Evolutionary conservation across 2,888 invertebrate genomes (phyloP).

Genomic region (Lydus trimaculatus): DNA sequence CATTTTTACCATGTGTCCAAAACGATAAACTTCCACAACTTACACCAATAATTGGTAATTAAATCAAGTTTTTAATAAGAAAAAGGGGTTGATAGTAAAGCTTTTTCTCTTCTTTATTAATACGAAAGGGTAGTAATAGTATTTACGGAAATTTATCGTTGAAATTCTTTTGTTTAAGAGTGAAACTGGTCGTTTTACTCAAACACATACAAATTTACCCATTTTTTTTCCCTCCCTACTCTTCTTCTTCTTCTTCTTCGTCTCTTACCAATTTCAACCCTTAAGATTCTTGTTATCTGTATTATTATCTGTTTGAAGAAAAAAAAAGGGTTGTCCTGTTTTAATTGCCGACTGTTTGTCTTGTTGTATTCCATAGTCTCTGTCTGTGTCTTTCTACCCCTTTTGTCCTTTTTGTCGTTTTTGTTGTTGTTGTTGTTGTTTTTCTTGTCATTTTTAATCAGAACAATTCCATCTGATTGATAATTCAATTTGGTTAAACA

Average conservation of each 20-base stretch:
- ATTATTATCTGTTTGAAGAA: slow-evolving; percentile 51
- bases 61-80: slow-evolving; percentile 53
- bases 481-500: neutral
- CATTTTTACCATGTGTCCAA: slow-evolving; percentile 34
- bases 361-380: slow-evolving; percentile 52
- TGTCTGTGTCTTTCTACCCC: slow-evolving; percentile 20
- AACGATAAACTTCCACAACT: slow-evolving; percentile 49
- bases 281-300: slow-evolving; percentile 48
- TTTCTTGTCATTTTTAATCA: neutral
- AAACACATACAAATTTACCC: neutral
- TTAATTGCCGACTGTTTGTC: slow-evolving; percentile 53
- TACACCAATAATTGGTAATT: slow-evolving; percentile 58
- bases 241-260: neutral
- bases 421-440: neutral
- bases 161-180: neutral
- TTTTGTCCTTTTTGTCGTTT: neutral
- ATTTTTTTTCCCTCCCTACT: neutral
- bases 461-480: neutral
- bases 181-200: neutral
- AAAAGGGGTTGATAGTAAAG: neutral
- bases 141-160: neutral
- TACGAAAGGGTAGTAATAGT: neutral
- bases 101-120: neutral
- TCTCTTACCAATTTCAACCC: neutral
- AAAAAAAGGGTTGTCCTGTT: slow-evolving; percentile 52